Base-by-base conservation (phyloP, 2,113 vertebrate species). In the Ploceus nigricollis region DNA sequence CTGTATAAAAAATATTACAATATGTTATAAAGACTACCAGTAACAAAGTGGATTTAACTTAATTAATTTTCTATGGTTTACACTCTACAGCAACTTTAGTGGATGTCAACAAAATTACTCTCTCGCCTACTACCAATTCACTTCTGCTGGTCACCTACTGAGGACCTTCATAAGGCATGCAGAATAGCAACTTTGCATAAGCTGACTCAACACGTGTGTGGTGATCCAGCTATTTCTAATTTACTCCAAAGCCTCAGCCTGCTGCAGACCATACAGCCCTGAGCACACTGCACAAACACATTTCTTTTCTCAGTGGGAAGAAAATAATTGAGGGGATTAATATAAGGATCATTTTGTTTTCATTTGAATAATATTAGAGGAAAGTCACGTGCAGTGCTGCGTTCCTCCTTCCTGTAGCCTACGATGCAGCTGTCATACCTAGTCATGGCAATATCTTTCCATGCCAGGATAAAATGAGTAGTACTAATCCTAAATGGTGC, bases 401-500 rank as follows among this genome's bases (percentile, higher is more conserved):
- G 3, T 72, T 92, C 73, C 91, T 83, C 53, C 58, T 94, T 88
- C 69, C 77, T 85, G 82, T 76, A 83, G 93, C 65, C 91, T 75
- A 20, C 3, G 23, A 72, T 45, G 80, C 91, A 96, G 92, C 94
- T 97, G 93, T 94, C 90, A 85, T 87, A 95, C 89, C 87, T 95
- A 84, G 54, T 96, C 93, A 87, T 17, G 53, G 90, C 66, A n/a
- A 35, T 39, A 17, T 77, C 66, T 95, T 61, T 88, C 83, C 73
- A 35, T 72, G 90, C 91, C 93, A 79, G 94, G 92, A 86, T 87
- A 77, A 72, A 80, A 85, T 68, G 80, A 89, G 90, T 87, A 86
- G 87, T 87, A 73, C 35, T 87, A 88, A 94, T 87, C 87, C 92
- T 72, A 76, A 89, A 65, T 78, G 83, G 69, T 87, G 70, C 45